Base-by-base conservation (phyloP, 2,113 vertebrate species). In the Vireo altiloquus region DNA sequence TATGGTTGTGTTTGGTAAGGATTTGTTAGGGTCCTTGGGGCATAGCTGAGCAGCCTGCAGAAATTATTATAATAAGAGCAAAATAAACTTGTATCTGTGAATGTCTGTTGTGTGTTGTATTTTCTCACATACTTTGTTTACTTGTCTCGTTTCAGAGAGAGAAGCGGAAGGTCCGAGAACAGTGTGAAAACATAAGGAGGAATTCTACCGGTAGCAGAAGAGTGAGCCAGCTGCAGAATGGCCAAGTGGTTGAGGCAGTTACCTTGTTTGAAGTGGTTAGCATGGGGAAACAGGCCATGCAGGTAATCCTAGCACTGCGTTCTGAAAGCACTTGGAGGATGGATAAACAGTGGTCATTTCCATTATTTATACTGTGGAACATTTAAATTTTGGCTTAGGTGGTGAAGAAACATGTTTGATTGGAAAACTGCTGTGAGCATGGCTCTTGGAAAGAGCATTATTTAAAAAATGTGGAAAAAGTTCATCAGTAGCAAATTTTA, bases 181-280 rank as follows among this genome's bases (percentile, higher is more conserved):
- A 61, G 93, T 98, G 97, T 9, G 99, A 99, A 95, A 99, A 98
- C 75, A 95, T 97, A 90, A 86, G 97, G 90, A 98, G 97, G 89
- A 96, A 63, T 50, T 96, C 98, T 78, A 44, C 94, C 8, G 44
- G 83, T 52, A 96, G 97, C 46, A 83, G 96, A 13, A 94, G 82
- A 18, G 84, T 95, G 72, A 97, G 97, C 50, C 96, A 46, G 19
- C 84, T 96, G 27, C 98, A 96, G 93, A 97, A 95, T 97, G 97
- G 96, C 15, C 94, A 98, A 7, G 97, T 97, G 88, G 69, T 97
- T 78, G 98, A 99, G 96, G 98, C 98, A 1, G 98, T 99, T 95
- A 99, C 99, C 0, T 95, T 99, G 92, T 99, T 99, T 95, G 98
- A 99, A 94, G 99, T 99, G 94, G 94, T 99, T 96, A 98, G 98